Conservation (phyloP, 2,113 vertebrate genomes). For the Rynchops niger region DNA sequence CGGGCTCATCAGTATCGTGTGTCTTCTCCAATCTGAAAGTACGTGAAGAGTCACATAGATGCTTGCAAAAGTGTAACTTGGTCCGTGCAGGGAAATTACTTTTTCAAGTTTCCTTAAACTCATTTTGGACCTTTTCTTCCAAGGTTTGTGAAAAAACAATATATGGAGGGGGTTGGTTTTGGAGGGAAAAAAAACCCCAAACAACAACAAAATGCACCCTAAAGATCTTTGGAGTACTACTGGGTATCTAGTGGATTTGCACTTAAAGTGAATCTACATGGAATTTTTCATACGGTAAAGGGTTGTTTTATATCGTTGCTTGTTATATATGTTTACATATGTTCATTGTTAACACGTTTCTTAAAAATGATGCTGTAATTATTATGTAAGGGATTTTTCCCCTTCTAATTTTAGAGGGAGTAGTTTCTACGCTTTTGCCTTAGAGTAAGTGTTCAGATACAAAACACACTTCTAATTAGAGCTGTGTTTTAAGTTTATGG, state of each 20-base stretch:
- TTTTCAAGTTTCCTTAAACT: background rate
- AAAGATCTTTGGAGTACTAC: background rate
- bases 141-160: background rate
- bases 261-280: background rate
- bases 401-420: background rate
- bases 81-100: background rate
- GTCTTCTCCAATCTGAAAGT: background rate
- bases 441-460: background rate
- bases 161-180: fast-evolving
- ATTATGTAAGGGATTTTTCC: background rate
- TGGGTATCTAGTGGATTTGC: background rate
- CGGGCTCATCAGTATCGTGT: fast-evolving
- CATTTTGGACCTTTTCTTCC: background rate
- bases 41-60: fast-evolving
- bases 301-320: background rate
- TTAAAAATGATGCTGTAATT: background rate
- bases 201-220: background rate
- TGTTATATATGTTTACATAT: background rate
- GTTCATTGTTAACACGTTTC: background rate
- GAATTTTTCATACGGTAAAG: background rate
- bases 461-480: background rate
- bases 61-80: background rate
- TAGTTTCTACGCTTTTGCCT: background rate
- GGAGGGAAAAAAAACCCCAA: fast-evolving
- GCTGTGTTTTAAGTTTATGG: background rate